Percentiles rank a stretch among this genome's conserved stretches.
Conservation (phyloP, 2,797 vertebrate genomes). For the Saxicola maurus region DNA sequence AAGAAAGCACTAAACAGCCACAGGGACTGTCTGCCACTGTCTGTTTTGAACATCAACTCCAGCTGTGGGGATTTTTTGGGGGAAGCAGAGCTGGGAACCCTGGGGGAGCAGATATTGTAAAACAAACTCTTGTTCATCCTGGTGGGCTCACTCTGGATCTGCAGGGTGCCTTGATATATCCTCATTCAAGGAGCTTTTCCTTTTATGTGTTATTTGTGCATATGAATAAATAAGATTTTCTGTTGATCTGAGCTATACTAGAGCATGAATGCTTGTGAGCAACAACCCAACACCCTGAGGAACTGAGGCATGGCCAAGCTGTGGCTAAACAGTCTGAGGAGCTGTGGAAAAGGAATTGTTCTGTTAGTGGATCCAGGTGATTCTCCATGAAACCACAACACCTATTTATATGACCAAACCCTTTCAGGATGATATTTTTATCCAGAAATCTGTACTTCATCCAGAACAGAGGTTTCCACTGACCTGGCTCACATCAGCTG, state of each 20-base stretch:
- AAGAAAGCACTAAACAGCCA: background rate
- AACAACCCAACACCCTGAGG: background rate
- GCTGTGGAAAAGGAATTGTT: background rate
- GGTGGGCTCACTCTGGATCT: background rate
- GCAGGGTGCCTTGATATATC: background rate
- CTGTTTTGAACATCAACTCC: rapidly evolving
- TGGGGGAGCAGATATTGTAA: background rate
- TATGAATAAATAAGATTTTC: background rate
- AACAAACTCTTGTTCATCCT: background rate
- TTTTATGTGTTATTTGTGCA: background rate
- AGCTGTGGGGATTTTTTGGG: rapidly evolving
- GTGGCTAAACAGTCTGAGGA: background rate
- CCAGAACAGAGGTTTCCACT: background rate
- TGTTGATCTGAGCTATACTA: background rate
- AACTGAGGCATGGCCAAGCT: background rate
- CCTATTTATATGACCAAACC: background rate
- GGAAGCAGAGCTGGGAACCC: background rate
- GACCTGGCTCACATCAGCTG: background rate
- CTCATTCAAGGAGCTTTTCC: background rate
- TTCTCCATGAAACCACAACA: background rate
- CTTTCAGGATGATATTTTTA: background rate
- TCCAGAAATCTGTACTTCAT: background rate
- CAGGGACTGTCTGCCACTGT: background rate
- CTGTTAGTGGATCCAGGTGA: background rate
- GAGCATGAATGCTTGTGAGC: background rate